Conservation (phyloP, 2,113 vertebrate genomes). For the Panthera tigris region DNA sequence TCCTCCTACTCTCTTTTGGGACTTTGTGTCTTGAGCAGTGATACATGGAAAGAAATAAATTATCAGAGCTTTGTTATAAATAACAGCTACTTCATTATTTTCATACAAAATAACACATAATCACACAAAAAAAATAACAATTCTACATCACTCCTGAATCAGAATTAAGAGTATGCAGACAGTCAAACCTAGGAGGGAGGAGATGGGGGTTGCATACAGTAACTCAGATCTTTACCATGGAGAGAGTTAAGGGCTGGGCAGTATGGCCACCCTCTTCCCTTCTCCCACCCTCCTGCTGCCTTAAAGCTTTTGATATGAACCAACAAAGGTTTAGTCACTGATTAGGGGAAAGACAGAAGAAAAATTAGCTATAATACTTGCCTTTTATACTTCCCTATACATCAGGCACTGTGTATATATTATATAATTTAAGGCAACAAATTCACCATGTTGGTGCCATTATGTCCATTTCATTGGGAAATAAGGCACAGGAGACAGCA, state of each 20-base stretch:
- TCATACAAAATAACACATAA: neutral
- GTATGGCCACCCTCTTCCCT: rapidly evolving
- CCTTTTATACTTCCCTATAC: neutral
- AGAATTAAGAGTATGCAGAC: neutral
- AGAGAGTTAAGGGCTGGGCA: neutral
- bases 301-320: neutral
- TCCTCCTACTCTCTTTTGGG: neutral
- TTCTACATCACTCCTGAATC: neutral
- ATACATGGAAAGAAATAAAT: neutral
- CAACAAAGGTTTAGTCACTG: neutral
- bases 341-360: neutral
- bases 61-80: neutral
- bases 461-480: neutral
- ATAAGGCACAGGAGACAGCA: neutral
- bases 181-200: too few relatives aligned
- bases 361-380: neutral
- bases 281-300: neutral
- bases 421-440: neutral
- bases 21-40: neutral
- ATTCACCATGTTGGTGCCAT: neutral
- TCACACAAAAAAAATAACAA: neutral
- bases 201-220: rapidly evolving
- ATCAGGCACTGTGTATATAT: neutral
- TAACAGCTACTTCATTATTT: neutral
- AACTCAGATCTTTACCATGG: neutral